Evolutionary conservation across 1,140 invertebrate genomes (phyloP).

Genomic region (Anastrepha obliqua): DNA sequence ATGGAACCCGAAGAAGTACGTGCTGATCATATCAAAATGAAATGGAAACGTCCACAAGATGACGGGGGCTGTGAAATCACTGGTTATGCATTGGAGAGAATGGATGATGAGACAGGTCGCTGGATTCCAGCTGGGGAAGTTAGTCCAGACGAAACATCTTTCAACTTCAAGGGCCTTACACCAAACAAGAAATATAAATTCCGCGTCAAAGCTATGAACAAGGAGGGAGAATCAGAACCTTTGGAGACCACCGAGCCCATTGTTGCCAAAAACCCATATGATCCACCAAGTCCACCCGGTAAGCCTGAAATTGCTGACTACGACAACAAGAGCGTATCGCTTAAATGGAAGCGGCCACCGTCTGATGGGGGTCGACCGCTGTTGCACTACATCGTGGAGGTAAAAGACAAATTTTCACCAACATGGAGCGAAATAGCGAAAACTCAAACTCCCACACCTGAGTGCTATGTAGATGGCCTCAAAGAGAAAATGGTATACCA

Average conservation of each 20-base stretch:
- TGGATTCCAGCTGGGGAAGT: slow-evolving; percentile 95
- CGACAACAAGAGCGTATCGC: slow-evolving; percentile 90
- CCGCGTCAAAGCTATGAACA: slow-evolving; percentile 97
- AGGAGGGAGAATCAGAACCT: slow-evolving; percentile 98
- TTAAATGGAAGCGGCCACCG: slow-evolving; percentile 93
- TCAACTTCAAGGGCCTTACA: slow-evolving; percentile 93
- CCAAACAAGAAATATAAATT: slow-evolving; percentile 99
- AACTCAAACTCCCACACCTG: slow-evolving; percentile 85
- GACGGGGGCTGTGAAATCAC: slow-evolving; percentile 94
- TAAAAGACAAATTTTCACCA: slow-evolving; percentile 93
- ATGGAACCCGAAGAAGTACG: slow-evolving; percentile 91
- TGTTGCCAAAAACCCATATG: slow-evolving; percentile 96
- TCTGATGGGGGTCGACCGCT: slow-evolving; percentile 97
- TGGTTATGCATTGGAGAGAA: slow-evolving; percentile 97
- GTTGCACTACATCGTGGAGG: slow-evolving; percentile 94
- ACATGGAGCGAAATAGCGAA: slow-evolving; percentile 93
- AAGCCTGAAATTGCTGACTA: slow-evolving; percentile 96
- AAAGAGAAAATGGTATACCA: slow-evolving; percentile 96
- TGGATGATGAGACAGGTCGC: slow-evolving; percentile 93
- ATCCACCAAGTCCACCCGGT: slow-evolving; percentile 90
- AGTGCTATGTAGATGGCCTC: slow-evolving; percentile 88
- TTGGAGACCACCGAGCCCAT: slow-evolving; percentile 92
- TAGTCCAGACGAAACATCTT: slow-evolving; percentile 86
- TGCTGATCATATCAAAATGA: slow-evolving; percentile 92
- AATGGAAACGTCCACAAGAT: slow-evolving; percentile 96